Evolutionary conservation across 2,888 invertebrate genomes (phyloP).

Genomic region (Empis livida): DNA sequence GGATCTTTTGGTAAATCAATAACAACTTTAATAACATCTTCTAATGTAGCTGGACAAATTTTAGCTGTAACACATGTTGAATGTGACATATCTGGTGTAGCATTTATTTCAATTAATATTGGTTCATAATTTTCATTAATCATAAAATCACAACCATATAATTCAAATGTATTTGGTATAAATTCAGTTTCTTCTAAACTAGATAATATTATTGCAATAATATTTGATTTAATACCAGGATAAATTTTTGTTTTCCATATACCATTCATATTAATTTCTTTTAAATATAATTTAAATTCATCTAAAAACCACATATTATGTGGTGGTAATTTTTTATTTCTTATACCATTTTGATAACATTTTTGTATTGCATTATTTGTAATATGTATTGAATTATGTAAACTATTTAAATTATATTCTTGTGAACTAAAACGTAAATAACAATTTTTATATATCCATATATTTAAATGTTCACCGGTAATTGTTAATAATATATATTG

Average conservation of each 20-base stretch:
- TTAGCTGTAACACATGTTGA: constrained; percentile 73
- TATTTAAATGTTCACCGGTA: constrained; percentile 56
- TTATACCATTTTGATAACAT: constrained; percentile 42
- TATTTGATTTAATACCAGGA: constrained; percentile 71
- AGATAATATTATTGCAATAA: constrained; percentile 64
- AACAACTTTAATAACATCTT: constrained; percentile 77
- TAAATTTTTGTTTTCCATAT: constrained; percentile 66
- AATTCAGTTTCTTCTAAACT: constrained; percentile 59
- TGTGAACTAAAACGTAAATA: constrained; percentile 79
- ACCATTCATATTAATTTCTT: constrained; percentile 33
- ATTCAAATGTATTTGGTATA: constrained; percentile 66
- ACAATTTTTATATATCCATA: constrained; percentile 79
- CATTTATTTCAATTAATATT: constrained; percentile 88
- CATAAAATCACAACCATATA: constrained; percentile 90
- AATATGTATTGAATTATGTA: constrained; percentile 75
- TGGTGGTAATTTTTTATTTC: constrained; percentile 51
- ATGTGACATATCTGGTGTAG: constrained; percentile 67
- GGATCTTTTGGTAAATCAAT: constrained; percentile 28
- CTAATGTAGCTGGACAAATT: constrained; percentile 66
- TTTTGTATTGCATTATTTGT: constrained; percentile 80
- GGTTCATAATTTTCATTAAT: constrained; percentile 71
- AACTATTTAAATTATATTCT: constrained; percentile 60
- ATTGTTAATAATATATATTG: constrained; percentile 72
- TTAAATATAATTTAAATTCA: constrained; percentile 52
- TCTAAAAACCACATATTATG: constrained; percentile 77